phyloP scores from a whole-genome alignment of 2,888 invertebrate species.

The Criorhina ranunculi region DNA sequence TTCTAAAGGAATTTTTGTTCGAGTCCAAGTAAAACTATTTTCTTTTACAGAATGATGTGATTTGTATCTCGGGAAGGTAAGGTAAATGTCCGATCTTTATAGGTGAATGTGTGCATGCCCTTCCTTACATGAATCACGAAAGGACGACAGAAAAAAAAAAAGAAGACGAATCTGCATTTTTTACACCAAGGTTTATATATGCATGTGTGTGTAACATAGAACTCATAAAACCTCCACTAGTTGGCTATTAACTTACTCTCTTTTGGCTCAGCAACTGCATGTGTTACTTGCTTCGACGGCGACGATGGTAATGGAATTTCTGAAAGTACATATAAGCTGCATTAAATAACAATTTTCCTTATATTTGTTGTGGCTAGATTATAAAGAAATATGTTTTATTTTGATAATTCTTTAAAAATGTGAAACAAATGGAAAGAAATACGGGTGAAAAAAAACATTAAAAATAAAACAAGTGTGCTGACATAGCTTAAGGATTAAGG shows the following conservation, averaged over 20 bases:
- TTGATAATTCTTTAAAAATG: slow-evolving; percentile 64
- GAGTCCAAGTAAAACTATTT: slow-evolving; percentile 62
- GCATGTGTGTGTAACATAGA: slow-evolving; percentile 31
- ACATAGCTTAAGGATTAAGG: slow-evolving; percentile 55
- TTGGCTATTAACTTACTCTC: slow-evolving; percentile 82
- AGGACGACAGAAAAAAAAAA: slow-evolving; percentile 14
- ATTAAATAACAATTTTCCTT: slow-evolving; percentile 63
- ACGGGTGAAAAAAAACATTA: slow-evolving; percentile 20
- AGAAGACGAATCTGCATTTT: slow-evolving; percentile 31
- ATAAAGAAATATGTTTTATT: slow-evolving; percentile 42
- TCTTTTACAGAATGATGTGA: slow-evolving; percentile 58
- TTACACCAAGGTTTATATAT: slow-evolving; percentile 25
- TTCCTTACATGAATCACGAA: slow-evolving; percentile 36
- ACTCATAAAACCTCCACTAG: slow-evolving; percentile 61
- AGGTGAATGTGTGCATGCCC: slow-evolving; percentile 2
- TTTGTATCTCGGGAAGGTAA: slow-evolving; percentile 44
- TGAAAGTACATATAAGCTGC: slow-evolving; percentile 84
- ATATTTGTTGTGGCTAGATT: slow-evolving; percentile 26
- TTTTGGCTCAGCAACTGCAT: slow-evolving; percentile 84
- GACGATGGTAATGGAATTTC: slow-evolving; percentile 95
- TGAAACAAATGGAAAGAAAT: slow-evolving; percentile 36
- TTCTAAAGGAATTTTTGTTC: slow-evolving; percentile 57
- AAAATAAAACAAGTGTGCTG: slow-evolving; percentile 39
- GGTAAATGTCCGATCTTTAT: background rate
- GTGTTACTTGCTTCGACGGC: slow-evolving; percentile 89